Conservation (phyloP, 2,113 vertebrate species). For the Emydocephalus ijimae region DNA sequence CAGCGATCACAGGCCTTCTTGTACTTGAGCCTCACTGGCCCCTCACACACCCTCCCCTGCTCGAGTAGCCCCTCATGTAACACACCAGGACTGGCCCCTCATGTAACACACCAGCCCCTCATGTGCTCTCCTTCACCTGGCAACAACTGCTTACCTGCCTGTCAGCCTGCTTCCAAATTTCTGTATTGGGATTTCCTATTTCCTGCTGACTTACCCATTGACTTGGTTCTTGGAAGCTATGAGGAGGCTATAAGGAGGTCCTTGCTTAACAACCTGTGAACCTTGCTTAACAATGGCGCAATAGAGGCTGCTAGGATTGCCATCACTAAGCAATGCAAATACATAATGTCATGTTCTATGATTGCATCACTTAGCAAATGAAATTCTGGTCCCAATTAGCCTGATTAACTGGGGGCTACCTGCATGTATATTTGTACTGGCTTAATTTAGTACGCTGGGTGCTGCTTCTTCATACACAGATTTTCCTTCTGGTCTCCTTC, state of each 20-base stretch:
- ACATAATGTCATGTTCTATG: not conserved
- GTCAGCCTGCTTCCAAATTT: not conserved
- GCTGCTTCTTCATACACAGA: not conserved
- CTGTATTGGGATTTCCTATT: not conserved
- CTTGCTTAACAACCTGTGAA: not conserved
- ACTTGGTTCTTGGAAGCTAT: not conserved
- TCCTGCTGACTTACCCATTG: not conserved
- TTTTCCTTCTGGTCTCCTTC: not conserved
- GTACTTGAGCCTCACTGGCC: not conserved
- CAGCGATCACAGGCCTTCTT: not conserved
- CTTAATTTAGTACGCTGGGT: not conserved
- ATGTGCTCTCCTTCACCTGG: not conserved
- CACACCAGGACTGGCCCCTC: not conserved
- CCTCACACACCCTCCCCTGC: not conserved
- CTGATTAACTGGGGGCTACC: not conserved
- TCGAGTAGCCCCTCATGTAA: not conserved
- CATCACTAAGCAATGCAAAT: not conserved
- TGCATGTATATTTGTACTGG: not conserved
- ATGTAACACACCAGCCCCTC: not conserved
- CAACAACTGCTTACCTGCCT: not conserved
- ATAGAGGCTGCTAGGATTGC: not conserved
- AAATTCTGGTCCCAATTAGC: not conserved
- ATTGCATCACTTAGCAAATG: not conserved
- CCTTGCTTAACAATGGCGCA: not conserved
- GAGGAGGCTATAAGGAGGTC: not conserved